Base-by-base conservation (phyloP, 2,888 invertebrate species). In the Leucania comma region DNA sequence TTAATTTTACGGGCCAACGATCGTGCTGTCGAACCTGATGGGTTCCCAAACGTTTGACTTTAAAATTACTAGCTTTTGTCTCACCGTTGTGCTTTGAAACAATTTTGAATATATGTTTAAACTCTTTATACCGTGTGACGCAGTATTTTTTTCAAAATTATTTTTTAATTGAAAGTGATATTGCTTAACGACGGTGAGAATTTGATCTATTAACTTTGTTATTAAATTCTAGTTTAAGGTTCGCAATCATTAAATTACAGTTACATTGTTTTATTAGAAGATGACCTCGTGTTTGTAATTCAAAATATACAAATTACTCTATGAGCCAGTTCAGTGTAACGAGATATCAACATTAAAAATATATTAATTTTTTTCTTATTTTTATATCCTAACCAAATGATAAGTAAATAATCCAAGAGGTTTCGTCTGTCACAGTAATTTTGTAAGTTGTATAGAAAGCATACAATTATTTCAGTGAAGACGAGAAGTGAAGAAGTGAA, bases 1-100 rank as follows among this genome's bases (percentile, higher is more conserved):
- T 95, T 96, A 94, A 95, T 95, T 95, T 95, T 90, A 93, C 92
- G 91, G 92, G 87, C 93, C 90, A 93, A 91, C 90, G 94, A 89
- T 90, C 90, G 80, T 81, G 83, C 82, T 91, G 90, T 85, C 85
- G 86, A 85, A 73, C 89, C 86, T 86, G 87, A 86, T 84, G 85
- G 85, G 93, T 92, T 93, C 91, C 90, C 91, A 92, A 92, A 90
- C 83, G 84, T 85, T 88, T 84, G 83, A 69, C 83, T 86, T 80
- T 82, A 68, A 88, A 89, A 90, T 89, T 89, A 88, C 87, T 86
- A 84, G 85, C 87, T 88, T 89, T 90, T 88, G 87, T 88, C 80
- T 86, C 76, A 68, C 74, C 77, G 81, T 83, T 78, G 82, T 75
- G 75, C 80, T 85, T 60, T 42, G 57, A 81, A 70, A 82, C 74